Percentiles rank a stretch among this genome's conserved stretches.
Conservation (phyloP, 2,113 vertebrate species). For the Dasypus novemcinctus region DNA sequence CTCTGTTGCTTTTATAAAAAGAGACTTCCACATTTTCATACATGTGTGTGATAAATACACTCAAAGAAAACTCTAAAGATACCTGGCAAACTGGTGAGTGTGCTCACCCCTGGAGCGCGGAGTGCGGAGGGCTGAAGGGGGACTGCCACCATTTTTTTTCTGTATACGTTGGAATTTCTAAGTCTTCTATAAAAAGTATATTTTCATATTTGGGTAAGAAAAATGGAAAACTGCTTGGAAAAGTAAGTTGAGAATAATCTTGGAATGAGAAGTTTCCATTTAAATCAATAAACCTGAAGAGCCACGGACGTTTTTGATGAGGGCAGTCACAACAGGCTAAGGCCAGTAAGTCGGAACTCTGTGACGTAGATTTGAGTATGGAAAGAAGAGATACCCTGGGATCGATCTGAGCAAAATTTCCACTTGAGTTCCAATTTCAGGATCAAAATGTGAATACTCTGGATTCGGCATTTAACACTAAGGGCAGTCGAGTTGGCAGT, state of each 20-base stretch:
- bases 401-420: background rate
- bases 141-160: background rate
- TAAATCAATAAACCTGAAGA: background rate
- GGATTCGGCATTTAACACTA: background rate
- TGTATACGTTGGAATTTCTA: background rate
- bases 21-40: background rate
- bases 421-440: background rate
- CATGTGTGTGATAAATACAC: background rate
- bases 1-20: background rate
- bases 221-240: conserved; percentile 7
- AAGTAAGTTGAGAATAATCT: background rate
- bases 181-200: background rate
- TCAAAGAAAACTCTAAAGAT: background rate
- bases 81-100: background rate
- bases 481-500: background rate
- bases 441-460: background rate
- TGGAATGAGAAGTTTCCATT: background rate
- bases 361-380: background rate
- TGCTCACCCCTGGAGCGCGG: background rate
- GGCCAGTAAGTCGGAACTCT: background rate
- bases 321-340: background rate
- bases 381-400: background rate
- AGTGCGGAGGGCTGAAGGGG: background rate
- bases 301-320: background rate
- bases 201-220: background rate